Conservation (phyloP, 2,888 invertebrate genomes). For the Trimorus sp. region DNA sequence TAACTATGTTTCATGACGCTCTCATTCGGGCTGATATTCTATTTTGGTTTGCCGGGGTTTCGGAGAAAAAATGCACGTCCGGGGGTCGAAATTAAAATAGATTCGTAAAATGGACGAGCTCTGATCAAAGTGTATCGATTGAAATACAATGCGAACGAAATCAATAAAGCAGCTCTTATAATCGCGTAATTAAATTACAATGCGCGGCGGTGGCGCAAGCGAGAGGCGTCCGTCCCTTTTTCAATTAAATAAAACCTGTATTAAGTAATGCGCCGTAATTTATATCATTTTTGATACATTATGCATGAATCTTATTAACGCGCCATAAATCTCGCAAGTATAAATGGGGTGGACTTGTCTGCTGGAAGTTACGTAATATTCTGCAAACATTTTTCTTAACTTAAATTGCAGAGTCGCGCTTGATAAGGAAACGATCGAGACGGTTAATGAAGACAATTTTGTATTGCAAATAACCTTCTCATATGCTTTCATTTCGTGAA, state of each 20-base stretch:
- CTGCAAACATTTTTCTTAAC: conserved; percentile 24
- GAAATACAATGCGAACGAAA: no score
- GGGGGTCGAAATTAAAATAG: no score
- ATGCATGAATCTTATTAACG: conserved; percentile 49
- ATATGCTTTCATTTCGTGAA: conserved; percentile 61
- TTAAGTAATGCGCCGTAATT: conserved; percentile 22
- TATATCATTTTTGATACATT: conserved; percentile 43
- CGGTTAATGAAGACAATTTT: conserved; percentile 45
- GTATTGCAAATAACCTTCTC: conserved; percentile 56
- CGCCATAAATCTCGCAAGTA: conserved; percentile 34
- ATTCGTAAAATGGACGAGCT: no score
- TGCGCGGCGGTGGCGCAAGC: no score
- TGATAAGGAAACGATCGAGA: conserved; percentile 28
- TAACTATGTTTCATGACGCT: background rate
- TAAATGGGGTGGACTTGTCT: conserved; percentile 32
- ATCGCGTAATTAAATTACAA: no score
- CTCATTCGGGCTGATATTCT: no score
- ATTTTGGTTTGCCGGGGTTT: no score
- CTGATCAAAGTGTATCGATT: no score
- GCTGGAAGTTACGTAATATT: conserved; percentile 32
- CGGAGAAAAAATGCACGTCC: no score
- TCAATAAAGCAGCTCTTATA: no score
- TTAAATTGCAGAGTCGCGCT: background rate
- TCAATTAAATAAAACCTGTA: no score
- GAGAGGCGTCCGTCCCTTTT: no score